A percentile compares a stretch with the other conserved stretches of the same genome.
phyloP scores from a whole-genome alignment of 1,140 invertebrate genomes.

The Drosophila ironensis region DNA sequence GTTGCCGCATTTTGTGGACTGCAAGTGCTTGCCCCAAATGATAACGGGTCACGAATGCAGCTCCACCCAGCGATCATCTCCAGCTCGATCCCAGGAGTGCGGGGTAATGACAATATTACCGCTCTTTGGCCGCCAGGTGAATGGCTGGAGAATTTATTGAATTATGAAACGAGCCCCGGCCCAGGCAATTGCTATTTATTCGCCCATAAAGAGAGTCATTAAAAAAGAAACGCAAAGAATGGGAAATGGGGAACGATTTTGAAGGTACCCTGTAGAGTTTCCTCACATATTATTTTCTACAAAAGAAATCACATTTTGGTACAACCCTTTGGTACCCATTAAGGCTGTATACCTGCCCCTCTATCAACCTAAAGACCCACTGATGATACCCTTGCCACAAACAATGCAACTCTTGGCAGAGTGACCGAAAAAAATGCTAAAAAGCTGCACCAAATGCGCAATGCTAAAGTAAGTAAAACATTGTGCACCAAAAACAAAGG shows the following conservation, averaged over 20 bases:
- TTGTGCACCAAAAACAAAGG: conserved; percentile 46
- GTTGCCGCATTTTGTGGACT: conserved; percentile 12
- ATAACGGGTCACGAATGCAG: conserved; percentile 43
- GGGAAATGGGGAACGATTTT: background rate
- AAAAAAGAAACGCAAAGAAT: background rate
- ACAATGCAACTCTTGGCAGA: conserved; percentile 3
- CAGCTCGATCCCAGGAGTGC: background rate
- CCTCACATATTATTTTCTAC: too few relatives aligned
- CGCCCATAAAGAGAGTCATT: conserved; percentile 39
- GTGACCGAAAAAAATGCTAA: conserved; percentile 6
- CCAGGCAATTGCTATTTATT: conserved; percentile 40
- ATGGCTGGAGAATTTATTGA: conserved; percentile 41
- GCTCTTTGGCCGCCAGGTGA: conserved; percentile 32
- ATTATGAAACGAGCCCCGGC: conserved; percentile 39
- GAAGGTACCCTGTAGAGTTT: conserved; percentile 8
- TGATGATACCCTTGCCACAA: background rate
- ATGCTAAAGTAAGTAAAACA: conserved; percentile 62
- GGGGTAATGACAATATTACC: conserved; percentile 63
- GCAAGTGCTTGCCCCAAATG: conserved; percentile 40
- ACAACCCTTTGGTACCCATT: background rate
- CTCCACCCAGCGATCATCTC: background rate
- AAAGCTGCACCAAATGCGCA: conserved; percentile 49
- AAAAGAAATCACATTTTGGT: background rate
- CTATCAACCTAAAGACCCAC: conserved; percentile 1
- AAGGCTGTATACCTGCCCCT: background rate